phyloP scores from a whole-genome alignment of 2,888 invertebrate genomes.

The Drosophila vallismaia region DNA sequence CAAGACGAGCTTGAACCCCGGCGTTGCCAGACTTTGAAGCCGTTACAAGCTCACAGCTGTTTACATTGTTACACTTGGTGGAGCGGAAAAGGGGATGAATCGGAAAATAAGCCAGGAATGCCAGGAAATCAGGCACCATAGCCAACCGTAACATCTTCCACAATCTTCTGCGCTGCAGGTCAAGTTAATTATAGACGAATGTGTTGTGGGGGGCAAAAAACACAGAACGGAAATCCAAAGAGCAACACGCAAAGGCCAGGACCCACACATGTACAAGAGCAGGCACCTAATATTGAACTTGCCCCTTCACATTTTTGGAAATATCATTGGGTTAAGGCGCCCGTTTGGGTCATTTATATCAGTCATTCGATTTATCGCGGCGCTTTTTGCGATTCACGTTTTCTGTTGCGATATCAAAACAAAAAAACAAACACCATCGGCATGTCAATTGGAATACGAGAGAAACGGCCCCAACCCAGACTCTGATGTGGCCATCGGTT shows the following conservation, averaged over 20 bases:
- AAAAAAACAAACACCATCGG: slow-evolving; percentile 59
- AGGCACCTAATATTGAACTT: slow-evolving; percentile 34
- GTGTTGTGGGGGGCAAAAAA: slow-evolving; percentile 41
- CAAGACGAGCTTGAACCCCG: slow-evolving; percentile 44
- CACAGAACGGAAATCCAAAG: slow-evolving; percentile 4
- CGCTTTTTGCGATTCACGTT: slow-evolving; percentile 16
- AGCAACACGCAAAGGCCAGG: slow-evolving; percentile 4
- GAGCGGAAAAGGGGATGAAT: slow-evolving; percentile 8
- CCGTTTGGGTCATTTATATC: slow-evolving; percentile 9
- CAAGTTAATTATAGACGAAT: slow-evolving; percentile 55
- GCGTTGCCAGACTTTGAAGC: slow-evolving; percentile 54
- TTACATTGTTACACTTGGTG: slow-evolving; percentile 25
- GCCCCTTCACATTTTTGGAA: slow-evolving; percentile 33
- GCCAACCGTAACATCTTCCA: neutral
- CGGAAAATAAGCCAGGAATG: neutral
- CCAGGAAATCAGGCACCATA: slow-evolving; percentile 7
- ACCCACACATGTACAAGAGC: slow-evolving; percentile 12
- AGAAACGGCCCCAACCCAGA: slow-evolving; percentile 17
- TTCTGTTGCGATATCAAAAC: slow-evolving; percentile 40
- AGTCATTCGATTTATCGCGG: slow-evolving; percentile 1
- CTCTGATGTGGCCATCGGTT: neutral
- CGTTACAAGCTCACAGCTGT: slow-evolving; percentile 60
- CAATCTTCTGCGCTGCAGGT: slow-evolving; percentile 4
- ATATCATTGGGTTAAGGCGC: slow-evolving; percentile 1
- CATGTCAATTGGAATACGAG: slow-evolving; percentile 60